phyloP scores from a whole-genome alignment of 2,797 vertebrate species.

The Triplophysa yarkandensis region DNA sequence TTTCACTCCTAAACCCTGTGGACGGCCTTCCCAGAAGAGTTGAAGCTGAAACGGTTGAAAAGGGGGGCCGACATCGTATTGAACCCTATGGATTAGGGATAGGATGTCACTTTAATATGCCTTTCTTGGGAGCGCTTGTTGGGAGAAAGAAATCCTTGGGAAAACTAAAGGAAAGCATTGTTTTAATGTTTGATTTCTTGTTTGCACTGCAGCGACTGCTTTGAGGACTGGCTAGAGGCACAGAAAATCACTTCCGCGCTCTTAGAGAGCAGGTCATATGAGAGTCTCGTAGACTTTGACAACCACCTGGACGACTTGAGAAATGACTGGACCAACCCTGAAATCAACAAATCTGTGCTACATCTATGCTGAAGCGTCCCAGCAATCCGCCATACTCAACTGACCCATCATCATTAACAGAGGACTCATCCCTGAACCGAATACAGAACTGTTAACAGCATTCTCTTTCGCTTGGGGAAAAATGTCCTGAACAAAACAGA shows the following conservation, averaged over 20 bases:
- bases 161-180: too few species aligned
- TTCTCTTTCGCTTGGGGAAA: slow-evolving; percentile 48
- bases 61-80: too few species aligned
- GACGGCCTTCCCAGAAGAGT: too few species aligned
- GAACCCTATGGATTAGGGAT: too few species aligned
- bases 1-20: too few species aligned
- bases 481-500: slow-evolving; percentile 41
- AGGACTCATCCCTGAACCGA: slow-evolving; percentile 62
- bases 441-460: slow-evolving; percentile 57
- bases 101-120: too few species aligned
- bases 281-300: slow-evolving; percentile 94
- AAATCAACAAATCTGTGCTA: slow-evolving; percentile 95
- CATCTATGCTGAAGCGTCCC: slow-evolving; percentile 85
- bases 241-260: slow-evolving; percentile 90
- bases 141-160: too few species aligned
- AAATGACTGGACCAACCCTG: slow-evolving; percentile 98
- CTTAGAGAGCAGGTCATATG: slow-evolving; percentile 89
- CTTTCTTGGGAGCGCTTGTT: too few species aligned
- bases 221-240: slow-evolving; percentile 94
- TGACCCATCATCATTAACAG: slow-evolving; percentile 64
- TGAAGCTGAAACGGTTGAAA: too few species aligned
- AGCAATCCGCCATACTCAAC: slow-evolving; percentile 25
- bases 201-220: slow-evolving; percentile 81
- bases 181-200: too few species aligned
- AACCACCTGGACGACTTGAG: slow-evolving; percentile 97